Base-by-base conservation (phyloP, 2,113 vertebrate genomes). In the Pipra filicauda region DNA sequence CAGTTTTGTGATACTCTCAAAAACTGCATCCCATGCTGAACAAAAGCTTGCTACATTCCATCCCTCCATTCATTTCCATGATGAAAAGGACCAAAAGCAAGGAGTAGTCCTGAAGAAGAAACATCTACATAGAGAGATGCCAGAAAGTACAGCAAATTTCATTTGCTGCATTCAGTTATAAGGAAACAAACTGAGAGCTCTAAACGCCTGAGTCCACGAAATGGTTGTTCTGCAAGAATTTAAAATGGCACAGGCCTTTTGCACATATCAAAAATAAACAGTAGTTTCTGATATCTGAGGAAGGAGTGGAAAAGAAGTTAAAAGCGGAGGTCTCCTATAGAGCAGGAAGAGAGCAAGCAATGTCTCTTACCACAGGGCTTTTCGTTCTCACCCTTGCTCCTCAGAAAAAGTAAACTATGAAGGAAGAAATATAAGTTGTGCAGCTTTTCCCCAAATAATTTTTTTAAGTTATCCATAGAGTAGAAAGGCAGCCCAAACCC, bases 191-290 rank as follows among this genome's bases (percentile, higher is more conserved):
- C 6, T 0, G 0, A 57, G 57, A 92, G 69, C 65, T 90, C 69
- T 76, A 19, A 95, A 79, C 0, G 3, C 59, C 74, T 1, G 0
- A 72, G 64, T 37, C 64, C 73, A 94, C 4, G 6, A 97, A 96
- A 96, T 96, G 96, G 92, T 92, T 87, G 92, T 84, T 81, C 91
- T 92, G 80, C 26, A 72, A 96, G 73, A 77, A 88, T 91, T 91
- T 95, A 94, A 97, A 95, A 96, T 94, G 93, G 93, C 79, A 93
- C 61, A 51, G 49, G 49, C 35, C 65, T 90, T 88, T 64, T 46
- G 24, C 66, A 81, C 52, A 1, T 84, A 92, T 76, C 82, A 94
- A 90, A 93, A 88, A 77, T 11, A 94, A 96, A 91, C 91, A 91
- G 85, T 12, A 65, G 51, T 49, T 86, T 77, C 72, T 94, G 57